A percentile compares a stretch with the other conserved stretches of the same genome.
Conservation (phyloP, 2,113 vertebrate species). For the Spizaetus ornatus region DNA sequence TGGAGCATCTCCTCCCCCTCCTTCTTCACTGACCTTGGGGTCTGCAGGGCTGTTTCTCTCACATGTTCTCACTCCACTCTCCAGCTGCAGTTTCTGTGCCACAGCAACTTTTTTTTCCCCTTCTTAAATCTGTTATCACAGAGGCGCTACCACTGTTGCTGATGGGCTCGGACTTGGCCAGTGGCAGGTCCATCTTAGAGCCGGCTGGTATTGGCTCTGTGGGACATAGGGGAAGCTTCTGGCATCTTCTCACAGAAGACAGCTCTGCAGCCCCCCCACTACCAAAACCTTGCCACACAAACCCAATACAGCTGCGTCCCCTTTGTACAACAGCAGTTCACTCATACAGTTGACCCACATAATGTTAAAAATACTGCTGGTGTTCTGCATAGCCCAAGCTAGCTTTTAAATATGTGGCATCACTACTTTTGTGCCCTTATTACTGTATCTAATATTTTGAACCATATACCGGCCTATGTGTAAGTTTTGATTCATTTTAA, state of each 20-base stretch:
- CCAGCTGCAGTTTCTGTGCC: not conserved
- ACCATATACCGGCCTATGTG: not conserved
- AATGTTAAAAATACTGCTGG: not conserved
- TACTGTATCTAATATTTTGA: not conserved
- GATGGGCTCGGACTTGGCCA: accelerated
- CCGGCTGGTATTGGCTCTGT: not conserved
- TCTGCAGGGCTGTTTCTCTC: not conserved
- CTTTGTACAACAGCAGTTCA: not conserved
- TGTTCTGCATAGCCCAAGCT: not conserved
- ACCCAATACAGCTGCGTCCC: not conserved
- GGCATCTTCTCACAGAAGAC: not conserved
- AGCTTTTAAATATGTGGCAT: not conserved
- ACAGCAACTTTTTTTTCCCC: not conserved
- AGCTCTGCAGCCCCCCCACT: not conserved
- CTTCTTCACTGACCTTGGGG: not conserved
- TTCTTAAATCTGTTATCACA: not conserved
- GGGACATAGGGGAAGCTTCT: too few relatives aligned
- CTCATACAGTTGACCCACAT: not conserved
- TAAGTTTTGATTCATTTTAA: not conserved
- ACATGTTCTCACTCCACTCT: not conserved
- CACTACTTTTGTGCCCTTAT: not conserved
- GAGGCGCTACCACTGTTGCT: too few relatives aligned
- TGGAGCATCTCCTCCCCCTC: not conserved
- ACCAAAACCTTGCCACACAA: not conserved
- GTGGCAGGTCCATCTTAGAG: accelerated